Percentiles rank a stretch among this genome's conserved stretches.
phyloP scores from a whole-genome alignment of 2,113 vertebrate genomes.

The Microtus ochrogaster region DNA sequence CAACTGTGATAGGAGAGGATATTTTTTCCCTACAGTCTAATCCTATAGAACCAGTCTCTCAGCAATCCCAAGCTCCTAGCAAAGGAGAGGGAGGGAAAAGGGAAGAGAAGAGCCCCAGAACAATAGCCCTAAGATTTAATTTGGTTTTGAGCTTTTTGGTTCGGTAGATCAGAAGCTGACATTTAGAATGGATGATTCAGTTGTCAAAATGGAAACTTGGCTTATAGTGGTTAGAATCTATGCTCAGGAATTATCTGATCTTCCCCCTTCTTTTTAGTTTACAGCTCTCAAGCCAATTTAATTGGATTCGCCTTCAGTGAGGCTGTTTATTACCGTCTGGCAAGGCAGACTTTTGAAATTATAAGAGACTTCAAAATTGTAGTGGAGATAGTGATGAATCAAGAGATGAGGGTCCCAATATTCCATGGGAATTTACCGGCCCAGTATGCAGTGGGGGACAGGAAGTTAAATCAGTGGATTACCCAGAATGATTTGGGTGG shows the following conservation, averaged over 20 bases:
- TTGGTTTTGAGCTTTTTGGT: neutral
- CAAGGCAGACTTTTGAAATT: conserved; percentile 49
- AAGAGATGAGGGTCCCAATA: conserved; percentile 6
- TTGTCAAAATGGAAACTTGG: conserved; percentile 54
- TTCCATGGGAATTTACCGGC: conserved; percentile 20
- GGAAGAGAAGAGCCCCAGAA: neutral
- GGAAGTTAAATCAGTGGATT: neutral
- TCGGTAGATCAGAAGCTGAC: neutral
- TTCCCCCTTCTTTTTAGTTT: conserved; percentile 31
- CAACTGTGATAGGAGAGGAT: neutral
- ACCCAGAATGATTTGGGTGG: conserved; percentile 39
- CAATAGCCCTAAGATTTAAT: neutral
- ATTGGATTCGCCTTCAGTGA: conserved; percentile 61
- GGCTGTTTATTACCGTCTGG: conserved; percentile 53
- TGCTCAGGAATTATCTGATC: conserved; percentile 45
- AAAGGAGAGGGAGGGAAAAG: neutral
- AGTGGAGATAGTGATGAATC: neutral
- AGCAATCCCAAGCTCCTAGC: neutral
- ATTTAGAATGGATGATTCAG: neutral
- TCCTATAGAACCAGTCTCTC: neutral
- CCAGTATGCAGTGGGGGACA: neutral
- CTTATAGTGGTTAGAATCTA: conserved; percentile 48
- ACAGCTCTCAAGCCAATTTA: neutral
- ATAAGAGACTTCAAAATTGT: conserved; percentile 41
- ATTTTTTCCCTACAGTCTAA: neutral